These are phyloP conservation scores for Philonicus albiceps DNA, from an alignment of 2,888 invertebrate species.

Conservation along the genomic window DNA sequence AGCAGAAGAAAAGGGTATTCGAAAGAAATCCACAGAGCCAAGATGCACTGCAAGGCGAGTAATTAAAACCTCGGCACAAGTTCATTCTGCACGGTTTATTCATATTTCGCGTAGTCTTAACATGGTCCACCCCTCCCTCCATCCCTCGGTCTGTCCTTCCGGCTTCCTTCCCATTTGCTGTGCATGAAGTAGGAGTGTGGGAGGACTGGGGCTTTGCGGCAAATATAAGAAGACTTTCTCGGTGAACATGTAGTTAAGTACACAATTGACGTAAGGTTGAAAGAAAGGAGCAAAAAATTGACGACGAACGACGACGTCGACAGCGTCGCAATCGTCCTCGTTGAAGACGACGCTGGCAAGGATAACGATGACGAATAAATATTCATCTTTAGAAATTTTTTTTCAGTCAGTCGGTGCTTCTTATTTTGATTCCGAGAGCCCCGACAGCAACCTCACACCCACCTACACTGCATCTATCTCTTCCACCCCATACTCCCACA, in stretches of 20 bases:
- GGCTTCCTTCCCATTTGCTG: neutral
- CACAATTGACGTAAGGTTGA: slow-evolving; percentile 50
- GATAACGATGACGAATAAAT: slow-evolving; percentile 49
- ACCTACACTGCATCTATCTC: neutral
- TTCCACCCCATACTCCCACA: neutral
- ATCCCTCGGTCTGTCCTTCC: neutral
- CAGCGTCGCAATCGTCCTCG: slow-evolving; percentile 25
- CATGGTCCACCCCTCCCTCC: slow-evolving; percentile 7
- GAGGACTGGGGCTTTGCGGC: slow-evolving; percentile 3
- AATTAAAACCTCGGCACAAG: slow-evolving; percentile 41
- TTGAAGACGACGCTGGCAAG: slow-evolving; percentile 38
- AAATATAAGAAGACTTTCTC: slow-evolving; percentile 41
- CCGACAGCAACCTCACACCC: neutral
- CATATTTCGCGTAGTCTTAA: slow-evolving; percentile 40
- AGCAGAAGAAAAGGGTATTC: slow-evolving; percentile 30
- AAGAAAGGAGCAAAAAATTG: slow-evolving; percentile 22
- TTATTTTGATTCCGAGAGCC: slow-evolving; percentile 45
- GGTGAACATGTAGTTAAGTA: slow-evolving; percentile 48
- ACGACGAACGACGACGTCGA: slow-evolving; percentile 24
- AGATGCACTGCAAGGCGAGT: slow-evolving; percentile 41
- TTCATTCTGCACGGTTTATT: slow-evolving; percentile 44
- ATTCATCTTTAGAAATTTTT: slow-evolving; percentile 48
- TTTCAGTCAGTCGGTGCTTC: slow-evolving; percentile 34
- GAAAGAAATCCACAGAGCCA: slow-evolving; percentile 38
- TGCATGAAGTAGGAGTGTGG: neutral